A percentile compares a stretch with the other conserved stretches of the same genome.
These are phyloP conservation scores for Theocolax elegans DNA, from an alignment of 1,140 invertebrate species.

Conservation along the genomic window DNA sequence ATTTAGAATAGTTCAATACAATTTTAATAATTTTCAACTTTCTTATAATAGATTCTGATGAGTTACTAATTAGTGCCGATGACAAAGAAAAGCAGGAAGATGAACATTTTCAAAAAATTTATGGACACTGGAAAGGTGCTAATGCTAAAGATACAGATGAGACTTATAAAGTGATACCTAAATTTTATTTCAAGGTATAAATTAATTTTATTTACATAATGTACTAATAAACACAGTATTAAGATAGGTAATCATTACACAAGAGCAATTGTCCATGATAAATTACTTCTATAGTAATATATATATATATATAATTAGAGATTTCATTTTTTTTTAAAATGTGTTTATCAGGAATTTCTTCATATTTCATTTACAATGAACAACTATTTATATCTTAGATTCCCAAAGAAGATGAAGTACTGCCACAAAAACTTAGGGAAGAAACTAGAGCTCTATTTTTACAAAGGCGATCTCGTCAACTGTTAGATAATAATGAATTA, in stretches of 20 bases:
- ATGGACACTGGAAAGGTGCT: conserved; percentile 71
- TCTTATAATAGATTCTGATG: conserved; percentile 11
- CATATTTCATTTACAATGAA: no score
- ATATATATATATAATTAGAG: no score
- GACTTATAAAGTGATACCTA: conserved; percentile 73
- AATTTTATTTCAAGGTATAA: conserved; percentile 79
- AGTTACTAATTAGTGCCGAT: conserved; percentile 37
- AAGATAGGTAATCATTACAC: no score
- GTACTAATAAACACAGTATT: not conserved
- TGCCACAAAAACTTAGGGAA: conserved; percentile 85
- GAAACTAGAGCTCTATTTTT: conserved; percentile 88
- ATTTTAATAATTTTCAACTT: not conserved
- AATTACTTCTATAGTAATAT: no score
- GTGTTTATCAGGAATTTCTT: no score
- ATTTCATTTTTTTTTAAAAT: not conserved
- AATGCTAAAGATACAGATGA: conserved; percentile 57
- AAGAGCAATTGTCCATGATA: no score
- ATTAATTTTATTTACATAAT: conserved; percentile 17
- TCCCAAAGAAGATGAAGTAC: conserved; percentile 79
- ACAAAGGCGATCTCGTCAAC: conserved; percentile 83
- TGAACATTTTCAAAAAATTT: conserved; percentile 69
- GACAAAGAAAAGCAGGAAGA: conserved; percentile 63
- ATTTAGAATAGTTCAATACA: not conserved
- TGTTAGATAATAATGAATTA: conserved; percentile 88
- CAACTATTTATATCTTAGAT: no score